These are phyloP conservation scores for Atherinosoma microstoma DNA, from an alignment of 2,797 vertebrate genomes.

Conservation along the genomic window DNA sequence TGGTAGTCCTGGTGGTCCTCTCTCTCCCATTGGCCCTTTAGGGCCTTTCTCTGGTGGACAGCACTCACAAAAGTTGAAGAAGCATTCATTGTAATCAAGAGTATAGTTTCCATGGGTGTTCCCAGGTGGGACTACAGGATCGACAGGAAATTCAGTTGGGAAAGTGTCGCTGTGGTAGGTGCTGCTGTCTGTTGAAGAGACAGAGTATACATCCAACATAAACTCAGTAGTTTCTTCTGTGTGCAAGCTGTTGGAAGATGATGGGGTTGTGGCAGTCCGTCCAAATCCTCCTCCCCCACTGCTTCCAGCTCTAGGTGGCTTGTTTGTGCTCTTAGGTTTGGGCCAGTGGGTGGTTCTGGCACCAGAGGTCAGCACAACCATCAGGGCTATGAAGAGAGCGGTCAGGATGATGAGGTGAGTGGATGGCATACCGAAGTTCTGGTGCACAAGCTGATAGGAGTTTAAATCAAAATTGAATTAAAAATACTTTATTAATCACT, in stretches of 20 bases:
- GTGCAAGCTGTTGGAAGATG: constrained; percentile 55
- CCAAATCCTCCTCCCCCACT: constrained; percentile 40
- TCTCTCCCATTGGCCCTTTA: constrained; percentile 79
- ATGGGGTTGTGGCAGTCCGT: constrained; percentile 62
- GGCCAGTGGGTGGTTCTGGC: constrained; percentile 85
- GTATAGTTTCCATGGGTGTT: constrained; percentile 84
- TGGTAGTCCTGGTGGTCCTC: constrained; percentile 58
- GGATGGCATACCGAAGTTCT: constrained; percentile 64
- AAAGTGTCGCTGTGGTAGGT: constrained; percentile 77
- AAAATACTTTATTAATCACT: neutral
- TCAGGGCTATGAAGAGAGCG: constrained; percentile 60
- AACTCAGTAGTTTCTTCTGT: constrained; percentile 79
- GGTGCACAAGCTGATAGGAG: constrained; percentile 25
- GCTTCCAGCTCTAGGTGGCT: constrained; percentile 68
- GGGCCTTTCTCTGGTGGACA: constrained; percentile 86
- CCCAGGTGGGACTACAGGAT: constrained; percentile 68
- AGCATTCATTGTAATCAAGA: constrained; percentile 88
- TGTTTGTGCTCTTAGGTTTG: constrained; percentile 86
- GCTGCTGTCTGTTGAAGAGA: constrained; percentile 78
- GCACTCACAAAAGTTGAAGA: constrained; percentile 94
- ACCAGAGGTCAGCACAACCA: constrained; percentile 52
- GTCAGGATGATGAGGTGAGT: constrained; percentile 57
- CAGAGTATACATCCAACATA: constrained; percentile 71
- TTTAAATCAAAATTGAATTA: neutral
- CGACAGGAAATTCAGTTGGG: constrained; percentile 75